Evolutionary conservation across 2,888 invertebrate genomes (phyloP), one percentile per base, ranked within the genome.

Genomic region (Luperina nickerlii): DNA sequence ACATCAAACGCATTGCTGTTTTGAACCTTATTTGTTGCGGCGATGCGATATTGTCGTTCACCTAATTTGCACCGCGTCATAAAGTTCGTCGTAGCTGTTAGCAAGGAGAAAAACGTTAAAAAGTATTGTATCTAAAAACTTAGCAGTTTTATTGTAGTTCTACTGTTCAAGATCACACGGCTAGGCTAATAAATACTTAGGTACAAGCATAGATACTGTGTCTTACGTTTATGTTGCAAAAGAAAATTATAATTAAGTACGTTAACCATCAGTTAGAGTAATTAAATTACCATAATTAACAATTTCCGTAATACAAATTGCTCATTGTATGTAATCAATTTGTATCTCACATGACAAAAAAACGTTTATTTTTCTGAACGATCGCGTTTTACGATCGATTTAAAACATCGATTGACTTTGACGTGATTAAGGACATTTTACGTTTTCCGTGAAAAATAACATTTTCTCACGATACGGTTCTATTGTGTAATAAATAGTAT

Each of bases 381-480:
- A 75, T 67, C 15, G 62, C 18, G 54, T 82, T 70, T 77, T 67
- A 65, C 15, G 4, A 72, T 65, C 67, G 32, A 45, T 18, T 54
- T 20, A 2, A 15, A 70, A 62, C 69, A 73, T 57, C 13, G 66
- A 72, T 83, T 69, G 20, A 48, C 20, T 82, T 71, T 51, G 38
- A 27, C 84, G 68, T 60, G 6, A 32, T 83, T 78, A 15, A 1
- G 9, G 57, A 67, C 18, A 4, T 51, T 74, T 42, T 70, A 79
- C 15, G n/a, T 42, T 60, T 65, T 72, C 18, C 11, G 65, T 70
- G 77, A n/a, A 83, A 77, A 68, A 77, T 0, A 79, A 71, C 13
- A 70, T 84, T 57, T 82, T 84, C 80, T 84, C 74, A 82, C 70
- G 85, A 27, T 62, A 80, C 48, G 18, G 20, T 62, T 54, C 27